phyloP scores from a whole-genome alignment of 1,140 invertebrate genomes.

The Neodiprion lecontei region DNA sequence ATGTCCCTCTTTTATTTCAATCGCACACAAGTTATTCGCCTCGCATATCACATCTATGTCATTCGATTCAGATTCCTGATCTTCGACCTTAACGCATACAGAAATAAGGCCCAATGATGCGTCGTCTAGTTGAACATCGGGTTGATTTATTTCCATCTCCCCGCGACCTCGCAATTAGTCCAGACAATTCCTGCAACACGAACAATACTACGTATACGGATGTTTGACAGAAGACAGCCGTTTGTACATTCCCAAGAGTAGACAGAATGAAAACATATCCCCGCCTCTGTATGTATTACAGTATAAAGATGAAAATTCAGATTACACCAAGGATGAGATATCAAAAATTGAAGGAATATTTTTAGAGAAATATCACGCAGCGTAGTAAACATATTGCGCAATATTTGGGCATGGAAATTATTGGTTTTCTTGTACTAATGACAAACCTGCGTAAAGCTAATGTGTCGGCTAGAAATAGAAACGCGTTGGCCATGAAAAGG shows the following conservation, averaged over 20 bases:
- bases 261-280: too few relatives aligned
- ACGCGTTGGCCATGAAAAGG: background rate
- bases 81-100: constrained; percentile 28
- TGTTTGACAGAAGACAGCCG: too few relatives aligned
- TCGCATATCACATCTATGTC: constrained; percentile 35
- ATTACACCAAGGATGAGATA: too few relatives aligned
- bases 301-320: too few relatives aligned
- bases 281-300: too few relatives aligned
- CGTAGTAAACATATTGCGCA: background rate
- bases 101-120: constrained; percentile 30
- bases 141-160: constrained; percentile 45
- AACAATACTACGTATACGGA: too few relatives aligned
- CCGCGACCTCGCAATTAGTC: constrained; percentile 1
- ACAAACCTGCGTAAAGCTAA: background rate
- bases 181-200: constrained; percentile 25
- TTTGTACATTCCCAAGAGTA: too few relatives aligned
- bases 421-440: background rate
- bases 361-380: background rate
- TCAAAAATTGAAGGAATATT: too few relatives aligned
- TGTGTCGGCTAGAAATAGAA: background rate
- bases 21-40: constrained; percentile 37
- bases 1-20: constrained; percentile 34
- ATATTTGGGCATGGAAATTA: background rate
- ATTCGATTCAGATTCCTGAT: constrained; percentile 30
- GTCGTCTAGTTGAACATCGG: constrained; percentile 32